Evolutionary conservation across 2,888 invertebrate species (phyloP).

Genomic region (Eupsilia transversa): DNA sequence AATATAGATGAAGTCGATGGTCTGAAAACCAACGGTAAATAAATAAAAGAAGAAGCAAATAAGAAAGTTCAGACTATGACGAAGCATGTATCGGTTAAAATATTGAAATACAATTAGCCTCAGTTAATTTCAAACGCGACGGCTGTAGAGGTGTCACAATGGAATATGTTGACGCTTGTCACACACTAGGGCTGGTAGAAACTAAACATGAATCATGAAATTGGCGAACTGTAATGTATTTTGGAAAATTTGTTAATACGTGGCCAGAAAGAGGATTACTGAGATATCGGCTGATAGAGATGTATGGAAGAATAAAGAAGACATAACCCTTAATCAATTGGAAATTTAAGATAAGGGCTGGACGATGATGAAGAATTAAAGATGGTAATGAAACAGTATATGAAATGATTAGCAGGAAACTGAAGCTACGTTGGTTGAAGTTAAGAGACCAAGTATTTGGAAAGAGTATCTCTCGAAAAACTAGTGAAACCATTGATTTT

Average conservation of each 20-base stretch:
- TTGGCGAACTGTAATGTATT: background rate
- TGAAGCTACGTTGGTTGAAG: background rate
- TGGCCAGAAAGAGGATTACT: background rate
- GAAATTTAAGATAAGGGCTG: background rate
- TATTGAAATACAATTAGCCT: constrained; percentile 56
- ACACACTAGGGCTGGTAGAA: constrained; percentile 46
- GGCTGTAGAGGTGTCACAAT: constrained; percentile 52
- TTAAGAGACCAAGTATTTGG: background rate
- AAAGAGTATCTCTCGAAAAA: background rate
- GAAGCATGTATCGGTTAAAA: constrained; percentile 43
- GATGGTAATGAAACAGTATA: background rate
- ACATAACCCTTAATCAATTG: background rate
- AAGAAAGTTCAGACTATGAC: constrained; percentile 48
- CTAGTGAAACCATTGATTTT: background rate
- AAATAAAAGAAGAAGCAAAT: constrained; percentile 23
- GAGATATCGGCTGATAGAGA: background rate
- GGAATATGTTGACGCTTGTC: constrained; percentile 54
- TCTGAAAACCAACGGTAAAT: constrained; percentile 5
- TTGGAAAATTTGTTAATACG: background rate
- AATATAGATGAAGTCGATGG: constrained; percentile 3
- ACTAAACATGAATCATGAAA: background rate
- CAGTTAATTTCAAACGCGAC: constrained; percentile 58
- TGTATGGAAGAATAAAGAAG: background rate
- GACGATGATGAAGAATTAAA: too few species aligned
- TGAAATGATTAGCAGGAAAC: background rate